Base-by-base conservation (phyloP, 2,113 vertebrate species). In the Sceloporus tristichus region DNA sequence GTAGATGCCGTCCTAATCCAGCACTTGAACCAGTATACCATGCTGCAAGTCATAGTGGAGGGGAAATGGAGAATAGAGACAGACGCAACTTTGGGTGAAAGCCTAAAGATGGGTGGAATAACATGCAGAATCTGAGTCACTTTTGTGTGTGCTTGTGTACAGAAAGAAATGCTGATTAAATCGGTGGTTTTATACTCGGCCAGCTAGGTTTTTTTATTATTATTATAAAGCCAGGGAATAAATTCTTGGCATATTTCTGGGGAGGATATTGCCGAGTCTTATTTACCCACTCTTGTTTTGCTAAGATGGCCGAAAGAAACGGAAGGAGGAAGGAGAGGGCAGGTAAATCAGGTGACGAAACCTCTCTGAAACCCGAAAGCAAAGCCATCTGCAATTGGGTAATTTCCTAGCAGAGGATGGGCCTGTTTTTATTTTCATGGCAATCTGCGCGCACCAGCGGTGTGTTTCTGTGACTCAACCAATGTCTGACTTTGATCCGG, bases 221-320 rank as follows among this genome's bases (percentile, higher is more conserved):
- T 48, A 14, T 59, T 11, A 92, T 92, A 92, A 62, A 93, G 92
- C 92, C 93, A 84, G 79, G 84, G 18, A 34, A 91, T 89, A 88
- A 95, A 96, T 95, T 94, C 92, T 93, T 92, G 90, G 92, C 91
- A 89, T 95, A 84, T 89, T 93, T 96, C 87, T 92, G 42, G 0
- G 1, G 77, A 68, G 90, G 89, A 94, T 93, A 89, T 87, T 91
- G 86, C 68, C 3, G 71, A 25, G 86, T 90, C 1, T 77, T 85
- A 91, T 95, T 95, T 94, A 93, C 94, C 93, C 91, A 88, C 13
- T 68, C 89, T 77, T n/a, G 70, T 65, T 34, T 29, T 27, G 66
- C 27, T 8, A 79, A 54, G 75, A 83, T 86, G 89, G 88, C 62
- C 90, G 85, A 77, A 87, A 78, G 85, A 86, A 79, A 89, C 42